Conservation (phyloP, 2,888 invertebrate species). For the Ormyrus rosae region DNA sequence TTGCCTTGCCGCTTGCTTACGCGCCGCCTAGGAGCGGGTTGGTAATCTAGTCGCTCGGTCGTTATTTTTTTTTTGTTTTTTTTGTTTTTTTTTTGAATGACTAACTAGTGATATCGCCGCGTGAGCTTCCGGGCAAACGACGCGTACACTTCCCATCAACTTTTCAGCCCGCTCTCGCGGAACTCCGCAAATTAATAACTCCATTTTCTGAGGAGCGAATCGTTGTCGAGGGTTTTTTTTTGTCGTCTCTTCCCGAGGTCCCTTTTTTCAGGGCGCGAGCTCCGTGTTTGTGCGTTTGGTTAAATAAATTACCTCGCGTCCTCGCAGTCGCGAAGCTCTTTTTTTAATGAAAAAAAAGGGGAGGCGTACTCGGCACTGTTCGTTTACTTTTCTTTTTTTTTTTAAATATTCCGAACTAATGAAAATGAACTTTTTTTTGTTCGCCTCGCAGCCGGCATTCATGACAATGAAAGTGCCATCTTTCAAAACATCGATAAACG, state of each 20-base stretch:
- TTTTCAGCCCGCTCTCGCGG: constrained; percentile 8
- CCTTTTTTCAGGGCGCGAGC: no score
- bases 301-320: constrained; percentile 7
- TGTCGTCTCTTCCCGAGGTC: no score
- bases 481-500: not conserved
- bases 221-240: not conserved
- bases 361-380: not conserved
- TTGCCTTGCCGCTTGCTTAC: not conserved
- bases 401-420: not conserved
- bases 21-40: no score
- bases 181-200: constrained; percentile 38
- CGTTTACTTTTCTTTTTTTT: not conserved
- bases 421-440: not conserved
- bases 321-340: no score
- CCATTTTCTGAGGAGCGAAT: constrained; percentile 19
- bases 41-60: no score
- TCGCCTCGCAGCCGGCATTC: not conserved
- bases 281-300: not conserved
- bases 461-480: not conserved
- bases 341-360: no score
- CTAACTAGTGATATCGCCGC: no score
- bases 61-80: no score
- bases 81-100: no score
- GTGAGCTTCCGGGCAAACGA: no score
- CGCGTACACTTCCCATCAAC: constrained; percentile 12